Conservation (phyloP, 2,113 vertebrate genomes). For the Myotis brandtii region DNA sequence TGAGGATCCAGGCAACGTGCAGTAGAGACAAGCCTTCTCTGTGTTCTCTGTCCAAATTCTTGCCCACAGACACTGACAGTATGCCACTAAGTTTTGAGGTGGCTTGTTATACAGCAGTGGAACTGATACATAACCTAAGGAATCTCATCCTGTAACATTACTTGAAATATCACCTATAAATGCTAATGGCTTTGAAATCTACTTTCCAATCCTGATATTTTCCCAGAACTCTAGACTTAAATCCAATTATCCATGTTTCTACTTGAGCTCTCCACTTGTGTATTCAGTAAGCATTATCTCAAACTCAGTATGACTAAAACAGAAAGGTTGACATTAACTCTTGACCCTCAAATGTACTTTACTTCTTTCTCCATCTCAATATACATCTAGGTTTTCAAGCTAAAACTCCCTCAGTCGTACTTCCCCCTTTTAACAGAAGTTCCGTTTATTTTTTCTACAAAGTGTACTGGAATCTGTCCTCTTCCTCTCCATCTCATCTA, state of each 20-base stretch:
- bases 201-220: not conserved
- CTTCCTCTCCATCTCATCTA: not conserved
- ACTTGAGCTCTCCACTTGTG: not conserved
- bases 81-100: not conserved
- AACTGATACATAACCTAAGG: not conserved
- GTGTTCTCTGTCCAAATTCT: not conserved
- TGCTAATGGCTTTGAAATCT: not conserved
- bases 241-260: constrained; percentile 22
- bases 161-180: not conserved
- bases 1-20: not conserved
- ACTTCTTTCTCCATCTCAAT: not conserved
- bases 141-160: not conserved
- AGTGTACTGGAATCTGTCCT: not conserved
- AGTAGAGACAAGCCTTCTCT: not conserved
- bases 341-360: not conserved
- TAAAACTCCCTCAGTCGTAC: not conserved
- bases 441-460: not conserved
- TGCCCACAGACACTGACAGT: not conserved
- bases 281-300: not conserved
- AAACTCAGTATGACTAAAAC: not conserved
- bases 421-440: not conserved
- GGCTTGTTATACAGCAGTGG: not conserved
- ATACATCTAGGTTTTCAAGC: constrained; percentile 3
- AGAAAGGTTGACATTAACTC: not conserved
- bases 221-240: constrained; percentile 21